Evolutionary conservation across 2,113 vertebrate genomes (phyloP), one percentile per base, ranked within the genome.

Genomic region (Paralichthys olivaceus): DNA sequence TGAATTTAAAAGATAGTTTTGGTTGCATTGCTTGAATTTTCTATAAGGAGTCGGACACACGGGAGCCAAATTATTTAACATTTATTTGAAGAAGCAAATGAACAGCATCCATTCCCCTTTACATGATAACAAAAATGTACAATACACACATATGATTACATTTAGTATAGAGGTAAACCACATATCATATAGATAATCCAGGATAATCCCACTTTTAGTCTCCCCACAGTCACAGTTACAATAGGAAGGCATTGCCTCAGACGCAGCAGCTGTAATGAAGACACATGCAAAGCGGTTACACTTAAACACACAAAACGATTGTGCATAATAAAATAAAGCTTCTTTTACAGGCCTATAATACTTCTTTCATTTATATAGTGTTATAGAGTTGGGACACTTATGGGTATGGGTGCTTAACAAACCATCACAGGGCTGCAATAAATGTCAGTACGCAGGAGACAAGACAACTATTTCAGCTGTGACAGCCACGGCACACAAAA

Each of bases 81-180:
- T 92, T 92, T 93, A 93, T 92, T 93, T 60, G 32, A 88, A 87
- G 25, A 83, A 83, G 79, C 12, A 53, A 88, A 85, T 54, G 11
- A 72, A 83, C 37, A 77, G 74, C 55, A 79, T 88, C 28, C 61
- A 70, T 69, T 80, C 70, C 70, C 75, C 34, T 86, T 77, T 72
- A 86, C 62, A 89, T 51, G 13, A 43, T 65, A 78, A 75, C 53
- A 83, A 72, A 77, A 75, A 86, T 79, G 84, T 70, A 84, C 83
- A 87, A 82, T 81, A 86, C 63, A 87, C 63, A 87, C n/a, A 67
- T 53, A 69, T 77, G 79, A 88, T 86, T 85, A 92, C 69, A 82
- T 6, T 80, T 79, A 65, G 40, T 73, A 84, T 45, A 87, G 83
- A 86, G 87, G 87, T 90, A 90, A 89, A 89, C 71, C 81, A 88